Base-by-base conservation (phyloP, 2,797 vertebrate species). In the Brotula barbata region DNA sequence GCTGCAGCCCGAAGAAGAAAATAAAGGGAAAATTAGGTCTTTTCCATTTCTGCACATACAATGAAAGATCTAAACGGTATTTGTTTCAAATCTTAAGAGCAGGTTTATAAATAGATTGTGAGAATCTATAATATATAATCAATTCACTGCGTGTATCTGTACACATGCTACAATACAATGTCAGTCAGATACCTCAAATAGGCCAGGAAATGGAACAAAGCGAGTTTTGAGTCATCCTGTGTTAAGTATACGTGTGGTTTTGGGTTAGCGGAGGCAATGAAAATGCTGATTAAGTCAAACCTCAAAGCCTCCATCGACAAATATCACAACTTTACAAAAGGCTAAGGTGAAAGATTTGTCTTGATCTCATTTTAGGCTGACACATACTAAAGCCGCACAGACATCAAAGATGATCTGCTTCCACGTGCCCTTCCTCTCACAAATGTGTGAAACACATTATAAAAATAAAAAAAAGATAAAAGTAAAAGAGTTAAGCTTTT, bases 251-350 rank as follows among this genome's bases (percentile, higher is more conserved):
- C 66, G 60, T 84, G 87, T 85, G 87, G 87, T 87, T 89, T 85
- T 66, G 83, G 65, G 79, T 85, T 85, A 88, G 86, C 84, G 78
- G 79, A 85, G 83, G 77, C 67, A 19, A 62, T 67, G 44, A 83
- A 89, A 87, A 82, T 22, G 85, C 87, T 88, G 88, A 89, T 87
- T 88, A 84, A 67, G 81, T 81, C 34, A 34, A 83, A 89, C 87
- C 86, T 84, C 87, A 89, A 80, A 85, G 76, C 75, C 87, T 90
- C 87, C 78, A 85, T 89, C 85, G 67, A 83, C 82, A 88, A 85
- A 89, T 85, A 71, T 78, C 75, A 81, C 79, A 72, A 81, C 80
- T 73, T 81, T 74, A 85, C 78, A 53, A 75, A 86, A 80, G 71
- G 68, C 54, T 73, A 70, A 68, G 46, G 61, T 87, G 75, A 71